phyloP scores from a whole-genome alignment of 1,140 invertebrate species.

The Venturia canescens region DNA sequence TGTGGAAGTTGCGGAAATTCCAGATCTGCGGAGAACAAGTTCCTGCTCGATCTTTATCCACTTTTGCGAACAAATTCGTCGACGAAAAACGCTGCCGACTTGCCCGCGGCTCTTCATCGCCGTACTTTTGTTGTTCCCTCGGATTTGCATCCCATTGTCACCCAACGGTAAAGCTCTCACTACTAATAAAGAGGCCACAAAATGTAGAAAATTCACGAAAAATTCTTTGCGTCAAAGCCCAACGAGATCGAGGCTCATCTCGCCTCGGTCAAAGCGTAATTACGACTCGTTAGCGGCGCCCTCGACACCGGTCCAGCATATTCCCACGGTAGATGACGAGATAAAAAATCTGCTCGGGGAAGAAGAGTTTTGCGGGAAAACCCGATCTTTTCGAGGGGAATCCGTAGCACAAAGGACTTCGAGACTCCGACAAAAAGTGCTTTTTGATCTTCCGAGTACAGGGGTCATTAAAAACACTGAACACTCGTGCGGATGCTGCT shows the following conservation, averaged over 20 bases:
- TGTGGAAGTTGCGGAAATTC: slow-evolving; percentile 10
- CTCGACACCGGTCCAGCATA: neutral
- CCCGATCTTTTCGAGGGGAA: neutral
- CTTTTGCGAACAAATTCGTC: slow-evolving; percentile 12
- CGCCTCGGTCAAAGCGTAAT: neutral
- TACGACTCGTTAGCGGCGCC: neutral
- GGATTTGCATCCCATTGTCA: neutral
- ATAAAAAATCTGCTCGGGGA: neutral
- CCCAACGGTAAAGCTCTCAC: neutral
- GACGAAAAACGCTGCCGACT: neutral
- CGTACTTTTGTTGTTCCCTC: neutral
- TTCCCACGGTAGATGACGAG: neutral
- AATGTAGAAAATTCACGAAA: neutral
- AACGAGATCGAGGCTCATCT: neutral
- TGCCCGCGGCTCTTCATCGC: neutral
- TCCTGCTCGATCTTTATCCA: neutral
- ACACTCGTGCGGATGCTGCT: neutral
- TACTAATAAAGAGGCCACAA: too few species aligned
- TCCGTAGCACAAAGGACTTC: too few species aligned
- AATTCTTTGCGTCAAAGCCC: neutral
- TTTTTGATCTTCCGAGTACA: too few species aligned
- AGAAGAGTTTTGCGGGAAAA: neutral
- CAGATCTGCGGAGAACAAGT: slow-evolving; percentile 1
- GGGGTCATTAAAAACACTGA: neutral
- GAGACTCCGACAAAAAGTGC: too few species aligned